These are phyloP conservation scores for Neomonachus schauinslandi DNA, from an alignment of 2,113 vertebrate genomes.

Conservation along the genomic window DNA sequence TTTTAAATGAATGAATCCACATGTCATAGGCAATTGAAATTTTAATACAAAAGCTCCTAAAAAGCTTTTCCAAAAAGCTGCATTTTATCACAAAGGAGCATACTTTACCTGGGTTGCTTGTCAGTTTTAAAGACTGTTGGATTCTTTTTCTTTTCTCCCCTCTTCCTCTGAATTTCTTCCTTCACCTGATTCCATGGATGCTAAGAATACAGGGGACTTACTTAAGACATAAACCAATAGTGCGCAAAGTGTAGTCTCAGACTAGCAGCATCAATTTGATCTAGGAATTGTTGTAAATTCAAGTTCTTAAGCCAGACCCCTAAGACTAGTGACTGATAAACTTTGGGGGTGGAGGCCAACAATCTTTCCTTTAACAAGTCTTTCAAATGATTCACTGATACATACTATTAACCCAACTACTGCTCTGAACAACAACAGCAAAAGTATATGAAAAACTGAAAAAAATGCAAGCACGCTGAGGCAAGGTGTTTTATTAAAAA, in stretches of 20 bases:
- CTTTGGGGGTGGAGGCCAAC: background rate
- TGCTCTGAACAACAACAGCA: background rate
- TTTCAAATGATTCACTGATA: background rate
- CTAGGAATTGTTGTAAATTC: background rate
- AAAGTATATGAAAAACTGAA: background rate
- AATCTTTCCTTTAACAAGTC: background rate
- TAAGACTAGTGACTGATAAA: background rate
- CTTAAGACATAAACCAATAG: background rate
- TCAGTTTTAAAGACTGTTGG: background rate
- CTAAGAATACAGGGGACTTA: background rate
- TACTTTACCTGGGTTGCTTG: background rate
- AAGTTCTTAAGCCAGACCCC: background rate
- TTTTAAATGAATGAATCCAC: background rate
- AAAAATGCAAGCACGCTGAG: background rate
- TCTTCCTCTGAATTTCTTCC: background rate
- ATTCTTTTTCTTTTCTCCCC: background rate
- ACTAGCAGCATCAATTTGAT: background rate
- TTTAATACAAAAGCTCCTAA: slow-evolving; percentile 12
- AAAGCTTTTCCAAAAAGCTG: background rate
- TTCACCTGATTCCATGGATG: background rate
- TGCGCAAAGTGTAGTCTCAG: background rate
- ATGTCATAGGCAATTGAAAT: background rate
- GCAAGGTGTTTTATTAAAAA: background rate
- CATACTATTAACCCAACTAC: background rate
- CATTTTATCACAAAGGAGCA: background rate